Evolutionary conservation across 2,797 vertebrate genomes (phyloP), one percentile per base, ranked within the genome.

Genomic region (Alca torda): DNA sequence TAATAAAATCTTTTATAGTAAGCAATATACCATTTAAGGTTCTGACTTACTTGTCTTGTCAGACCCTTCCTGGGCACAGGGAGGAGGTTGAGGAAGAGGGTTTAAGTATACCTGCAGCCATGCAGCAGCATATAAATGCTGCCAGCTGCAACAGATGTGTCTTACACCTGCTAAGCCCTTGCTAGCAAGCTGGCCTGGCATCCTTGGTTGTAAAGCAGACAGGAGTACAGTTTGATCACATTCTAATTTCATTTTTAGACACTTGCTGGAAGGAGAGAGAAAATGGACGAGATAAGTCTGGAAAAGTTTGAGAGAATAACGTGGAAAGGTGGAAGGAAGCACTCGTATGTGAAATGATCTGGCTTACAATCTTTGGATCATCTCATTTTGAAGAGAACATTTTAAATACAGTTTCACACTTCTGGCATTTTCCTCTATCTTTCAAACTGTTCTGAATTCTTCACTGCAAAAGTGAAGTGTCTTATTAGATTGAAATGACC

Each of bases 111-210:
- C 73, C 67, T 84, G 65, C 63, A 91, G 90, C 63, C 70, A 24
- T 51, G 16, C 51, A 89, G 83, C 54, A 69, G 69, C 53, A 9
- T 64, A 16, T 39, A 73, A 86, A 81, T 45, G 59, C 48, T 93
- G 70, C 87, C 79, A 95, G 89, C 59, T 94, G 90, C 92, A 93
- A 48, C 94, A 96, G 89, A 68, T 91, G 83, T 61, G 60, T 54
- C 46, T 76, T 76, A 83, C 46, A 91, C 72, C 82, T 95, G 82
- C 89, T 84, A 80, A 83, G 57, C 39, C 37, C 64, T 83, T 77
- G 45, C 72, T 67, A 94, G 45, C 64, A 68, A 92, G 78, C 84
- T 90, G 88, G 19, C 59, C 60, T 85, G 70, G 86, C 84, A 89
- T 43, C 53, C 51, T 79, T 87, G 73, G 30, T 57, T 85, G 73